Conservation (phyloP, 2,888 invertebrate genomes). For the Leptinotarsa tumamoca region DNA sequence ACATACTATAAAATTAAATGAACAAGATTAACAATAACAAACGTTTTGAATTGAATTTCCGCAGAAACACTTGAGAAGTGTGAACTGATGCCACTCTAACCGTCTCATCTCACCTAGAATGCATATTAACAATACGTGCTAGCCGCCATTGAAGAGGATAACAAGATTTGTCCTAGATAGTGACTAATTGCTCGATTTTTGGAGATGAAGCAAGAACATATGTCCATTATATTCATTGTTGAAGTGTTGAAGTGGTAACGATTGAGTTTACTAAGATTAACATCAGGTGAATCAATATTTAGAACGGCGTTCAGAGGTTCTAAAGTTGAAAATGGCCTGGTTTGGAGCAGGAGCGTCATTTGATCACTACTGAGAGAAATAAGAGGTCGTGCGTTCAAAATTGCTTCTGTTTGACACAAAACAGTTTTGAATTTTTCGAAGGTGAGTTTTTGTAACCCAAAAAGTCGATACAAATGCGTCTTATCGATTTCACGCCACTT, state of each 20-base stretch:
- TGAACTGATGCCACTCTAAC: too few species aligned
- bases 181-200: neutral
- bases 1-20: too few species aligned
- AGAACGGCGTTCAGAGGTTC: neutral
- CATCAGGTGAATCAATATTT: neutral
- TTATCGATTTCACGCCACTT: too few species aligned
- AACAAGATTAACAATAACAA: too few species aligned
- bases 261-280: neutral
- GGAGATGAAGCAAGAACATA: neutral
- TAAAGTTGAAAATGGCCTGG: too few species aligned
- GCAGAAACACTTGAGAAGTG: too few species aligned
- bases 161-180: neutral
- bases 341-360: too few species aligned
- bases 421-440: too few species aligned
- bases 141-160: neutral
- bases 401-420: too few species aligned
- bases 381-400: neutral
- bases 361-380: neutral
- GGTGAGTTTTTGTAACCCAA: neutral
- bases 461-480: neutral
- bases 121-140: neutral
- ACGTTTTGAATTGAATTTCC: too few species aligned
- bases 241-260: neutral
- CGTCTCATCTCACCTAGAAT: neutral
- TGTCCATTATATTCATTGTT: neutral